phyloP scores from a whole-genome alignment of 2,113 vertebrate genomes.

The Macrotis lagotis region DNA sequence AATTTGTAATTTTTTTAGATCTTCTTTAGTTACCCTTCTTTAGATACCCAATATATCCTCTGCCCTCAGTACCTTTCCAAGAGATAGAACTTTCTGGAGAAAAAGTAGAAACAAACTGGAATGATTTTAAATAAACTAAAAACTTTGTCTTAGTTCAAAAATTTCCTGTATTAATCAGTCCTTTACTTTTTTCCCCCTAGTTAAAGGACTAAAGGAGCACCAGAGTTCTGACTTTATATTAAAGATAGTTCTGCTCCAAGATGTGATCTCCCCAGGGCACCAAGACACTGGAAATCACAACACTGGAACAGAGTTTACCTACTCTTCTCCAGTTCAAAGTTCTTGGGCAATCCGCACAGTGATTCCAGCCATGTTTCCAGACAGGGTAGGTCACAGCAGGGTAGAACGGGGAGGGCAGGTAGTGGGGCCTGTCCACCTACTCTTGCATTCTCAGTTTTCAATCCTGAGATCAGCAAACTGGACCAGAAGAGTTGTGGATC shows the following conservation, averaged over 20 bases:
- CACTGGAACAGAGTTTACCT: constrained; percentile 81
- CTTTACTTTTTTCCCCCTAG: constrained; percentile 56
- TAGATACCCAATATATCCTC: neutral
- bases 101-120: constrained; percentile 18
- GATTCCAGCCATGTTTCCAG: constrained; percentile 78
- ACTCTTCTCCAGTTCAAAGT: neutral
- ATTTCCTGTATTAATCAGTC: constrained; percentile 78
- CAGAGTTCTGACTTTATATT: constrained; percentile 57
- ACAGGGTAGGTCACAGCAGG: no score
- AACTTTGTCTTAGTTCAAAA: neutral
- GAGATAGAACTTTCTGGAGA: constrained; percentile 5
- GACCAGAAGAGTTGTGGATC: no score
- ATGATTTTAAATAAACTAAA: constrained; percentile 4
- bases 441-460: neutral
- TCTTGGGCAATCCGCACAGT: constrained; percentile 6
- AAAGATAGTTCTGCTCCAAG: constrained; percentile 79
- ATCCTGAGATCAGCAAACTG: no score
- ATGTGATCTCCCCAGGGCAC: neutral
- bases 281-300: no score
- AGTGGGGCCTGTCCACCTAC: neutral
- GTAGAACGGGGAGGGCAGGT: no score
- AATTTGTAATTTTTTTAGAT: neutral
- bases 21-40: neutral
- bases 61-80: neutral
- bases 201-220: constrained; percentile 68